Conservation (phyloP, 2,888 invertebrate genomes). For the Tinea trinotella region DNA sequence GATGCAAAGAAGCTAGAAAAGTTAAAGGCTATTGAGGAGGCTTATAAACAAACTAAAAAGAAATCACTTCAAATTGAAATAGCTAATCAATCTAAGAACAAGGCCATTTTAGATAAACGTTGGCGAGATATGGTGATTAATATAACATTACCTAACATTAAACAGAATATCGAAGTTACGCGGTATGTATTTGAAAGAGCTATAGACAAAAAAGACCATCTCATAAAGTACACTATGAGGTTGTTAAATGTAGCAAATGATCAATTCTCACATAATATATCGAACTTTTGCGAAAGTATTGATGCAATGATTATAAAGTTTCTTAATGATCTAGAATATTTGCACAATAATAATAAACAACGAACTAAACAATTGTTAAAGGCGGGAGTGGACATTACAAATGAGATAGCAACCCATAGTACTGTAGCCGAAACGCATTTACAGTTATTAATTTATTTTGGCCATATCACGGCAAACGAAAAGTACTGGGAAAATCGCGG, state of each 20-base stretch:
- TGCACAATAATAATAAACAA: slow-evolving; percentile 42
- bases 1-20: slow-evolving; percentile 49
- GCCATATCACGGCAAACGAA: slow-evolving; percentile 44
- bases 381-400: slow-evolving; percentile 36
- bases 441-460: slow-evolving; percentile 49
- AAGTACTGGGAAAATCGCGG: slow-evolving; percentile 52
- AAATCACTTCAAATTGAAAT: slow-evolving; percentile 49
- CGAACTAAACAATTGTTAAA: slow-evolving; percentile 38
- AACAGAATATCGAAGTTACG: slow-evolving; percentile 51
- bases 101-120: slow-evolving; percentile 42
- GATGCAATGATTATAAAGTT: slow-evolving; percentile 72
- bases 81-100: slow-evolving; percentile 37
- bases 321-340: slow-evolving; percentile 41
- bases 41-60: slow-evolving; percentile 38
- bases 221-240: slow-evolving; percentile 68
- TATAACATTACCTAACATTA: slow-evolving; percentile 56
- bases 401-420: slow-evolving; percentile 38
- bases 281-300: slow-evolving; percentile 75
- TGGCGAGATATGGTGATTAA: slow-evolving; percentile 54
- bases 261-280: slow-evolving; percentile 75
- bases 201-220: slow-evolving; percentile 72
- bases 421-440: slow-evolving; percentile 53
- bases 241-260: slow-evolving; percentile 75
- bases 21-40: slow-evolving; percentile 36
- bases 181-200: slow-evolving; percentile 67